Conservation (phyloP, 2,113 vertebrate species). For the Aegotheles bennettii region DNA sequence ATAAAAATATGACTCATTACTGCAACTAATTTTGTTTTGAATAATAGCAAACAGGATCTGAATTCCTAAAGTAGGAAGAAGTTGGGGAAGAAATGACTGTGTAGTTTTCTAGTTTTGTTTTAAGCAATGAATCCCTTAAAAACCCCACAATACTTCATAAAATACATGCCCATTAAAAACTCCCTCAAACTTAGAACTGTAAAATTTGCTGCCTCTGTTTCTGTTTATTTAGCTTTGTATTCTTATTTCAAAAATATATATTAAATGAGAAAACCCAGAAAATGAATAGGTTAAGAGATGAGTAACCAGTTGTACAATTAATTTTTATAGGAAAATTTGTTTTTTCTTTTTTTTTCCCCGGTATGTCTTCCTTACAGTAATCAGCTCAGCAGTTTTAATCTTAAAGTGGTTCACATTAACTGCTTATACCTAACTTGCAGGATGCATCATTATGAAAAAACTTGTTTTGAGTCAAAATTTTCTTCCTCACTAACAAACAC, state of each 20-base stretch:
- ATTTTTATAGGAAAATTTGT: background rate
- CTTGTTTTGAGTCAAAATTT: background rate
- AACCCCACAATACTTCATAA: background rate
- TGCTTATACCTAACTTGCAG: background rate
- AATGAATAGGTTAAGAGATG: background rate
- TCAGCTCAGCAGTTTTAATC: background rate
- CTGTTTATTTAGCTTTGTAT: background rate
- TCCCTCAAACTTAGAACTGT: background rate
- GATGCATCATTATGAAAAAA: background rate
- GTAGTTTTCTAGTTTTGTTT: background rate
- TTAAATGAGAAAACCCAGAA: background rate
- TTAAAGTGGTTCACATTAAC: background rate
- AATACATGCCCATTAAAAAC: background rate
- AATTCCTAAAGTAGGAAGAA: background rate
- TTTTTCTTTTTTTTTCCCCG: background rate
- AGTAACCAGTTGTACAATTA: background rate
- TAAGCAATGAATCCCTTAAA: background rate
- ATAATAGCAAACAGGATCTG: background rate
- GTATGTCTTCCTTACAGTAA: background rate
- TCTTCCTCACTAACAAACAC: background rate
- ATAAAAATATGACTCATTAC: constrained; percentile 19
- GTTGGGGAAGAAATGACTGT: background rate
- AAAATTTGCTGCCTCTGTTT: background rate
- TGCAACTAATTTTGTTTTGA: constrained; percentile 22
- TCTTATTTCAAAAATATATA: background rate